Base-by-base conservation (phyloP, 2,888 invertebrate genomes). In the Drosophila neutralis region DNA sequence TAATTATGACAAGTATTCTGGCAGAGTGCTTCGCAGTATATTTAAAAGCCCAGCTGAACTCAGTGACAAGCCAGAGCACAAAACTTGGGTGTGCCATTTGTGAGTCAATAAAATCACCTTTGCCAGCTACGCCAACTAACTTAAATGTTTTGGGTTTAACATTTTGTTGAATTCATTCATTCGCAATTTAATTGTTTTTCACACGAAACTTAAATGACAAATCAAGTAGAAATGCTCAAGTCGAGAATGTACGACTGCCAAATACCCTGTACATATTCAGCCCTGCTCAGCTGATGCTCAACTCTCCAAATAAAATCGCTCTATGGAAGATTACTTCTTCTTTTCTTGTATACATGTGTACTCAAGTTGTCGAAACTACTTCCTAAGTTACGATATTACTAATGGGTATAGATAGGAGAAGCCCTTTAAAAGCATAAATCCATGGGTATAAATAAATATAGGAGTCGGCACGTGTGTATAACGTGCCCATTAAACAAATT, bases 1-100 rank as follows among this genome's bases (percentile, higher is more conserved):
- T 73, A 81, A 81, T 70, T 73, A 69, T 36, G 31, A 53, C 71
- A n/a, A 29, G 53, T 54, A 70, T 56, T 56, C 21, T 18, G 38
- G 51, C 53, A 33, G 49, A 21, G 48, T 21, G 31, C 15, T 21
- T 8, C 21, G 13, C 11, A 21, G 31, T n/a, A 57, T 24, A 24
- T n/a, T 5, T 8, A 42, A 29, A 42, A 24, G 49, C 24, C 15
- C 49, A 56, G 35, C 49, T 40, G 49, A 24, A 45, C 45, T 35
- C 66, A 40, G 15, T 15, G 24, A 24, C 64, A 66, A 36, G 27
- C 45, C 38, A 48, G 33, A 40, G 15, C 15, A 18, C 27, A 21
- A 31, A 53, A 52, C 13, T 36, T 45, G 64, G 65, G 67, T 54
- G 66, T 48, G 66, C 15, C 53, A 53, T 54, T 33, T 65, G 65